A percentile compares a stretch with the other conserved stretches of the same genome.
phyloP scores from a whole-genome alignment of 2,113 vertebrate genomes.

The Plecotus auritus region DNA sequence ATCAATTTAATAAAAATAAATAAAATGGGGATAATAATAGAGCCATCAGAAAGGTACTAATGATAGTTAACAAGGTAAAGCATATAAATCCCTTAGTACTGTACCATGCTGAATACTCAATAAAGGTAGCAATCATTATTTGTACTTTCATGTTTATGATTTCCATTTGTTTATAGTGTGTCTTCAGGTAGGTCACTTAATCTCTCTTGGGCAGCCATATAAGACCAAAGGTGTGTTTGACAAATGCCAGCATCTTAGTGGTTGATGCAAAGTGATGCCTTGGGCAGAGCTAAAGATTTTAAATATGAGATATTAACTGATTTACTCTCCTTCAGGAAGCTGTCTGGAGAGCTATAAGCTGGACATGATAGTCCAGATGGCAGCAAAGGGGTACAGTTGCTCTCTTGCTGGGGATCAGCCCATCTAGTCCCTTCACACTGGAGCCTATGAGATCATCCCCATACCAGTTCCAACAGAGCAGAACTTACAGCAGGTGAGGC shows the following conservation, averaged over 20 bases:
- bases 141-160: background rate
- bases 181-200: background rate
- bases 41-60: background rate
- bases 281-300: constrained; percentile 29
- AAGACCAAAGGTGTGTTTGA: background rate
- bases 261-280: background rate
- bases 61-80: background rate
- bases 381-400: background rate
- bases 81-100: background rate
- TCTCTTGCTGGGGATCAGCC: background rate
- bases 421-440: background rate
- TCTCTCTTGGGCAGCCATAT: background rate
- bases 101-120: background rate
- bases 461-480: background rate
- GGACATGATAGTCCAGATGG: background rate
- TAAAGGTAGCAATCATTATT: background rate
- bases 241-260: background rate
- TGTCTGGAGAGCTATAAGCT: background rate
- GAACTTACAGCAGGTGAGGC: background rate
- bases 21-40: background rate
- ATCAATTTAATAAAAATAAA: too few species aligned
- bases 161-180: background rate
- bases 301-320: background rate
- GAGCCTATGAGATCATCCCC: background rate
- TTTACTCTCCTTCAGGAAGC: background rate